phyloP scores from a whole-genome alignment of 2,797 vertebrate species.

The Borostomias antarcticus region DNA sequence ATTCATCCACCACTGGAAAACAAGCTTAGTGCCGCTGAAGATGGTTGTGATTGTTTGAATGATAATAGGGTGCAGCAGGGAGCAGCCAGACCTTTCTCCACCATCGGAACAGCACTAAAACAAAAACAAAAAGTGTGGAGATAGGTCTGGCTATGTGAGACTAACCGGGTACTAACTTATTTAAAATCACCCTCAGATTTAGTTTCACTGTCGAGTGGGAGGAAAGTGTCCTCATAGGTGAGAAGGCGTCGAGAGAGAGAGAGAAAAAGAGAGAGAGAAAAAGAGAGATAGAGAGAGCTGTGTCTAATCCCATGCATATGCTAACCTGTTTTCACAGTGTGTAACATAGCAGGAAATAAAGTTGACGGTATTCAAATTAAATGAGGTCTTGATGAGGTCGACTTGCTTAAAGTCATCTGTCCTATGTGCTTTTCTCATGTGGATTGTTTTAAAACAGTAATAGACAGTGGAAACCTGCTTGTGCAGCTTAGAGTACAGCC shows the following conservation, averaged over 20 bases:
- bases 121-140: too few relatives aligned
- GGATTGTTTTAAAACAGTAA: too few relatives aligned
- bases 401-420: not conserved
- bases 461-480: constrained; percentile 48
- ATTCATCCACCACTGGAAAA: too few relatives aligned
- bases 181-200: not conserved
- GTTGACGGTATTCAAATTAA: not conserved
- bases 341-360: not conserved
- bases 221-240: too few relatives aligned
- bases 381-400: not conserved
- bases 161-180: not conserved
- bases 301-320: not conserved
- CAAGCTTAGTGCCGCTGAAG: too few relatives aligned
- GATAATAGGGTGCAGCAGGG: too few relatives aligned
- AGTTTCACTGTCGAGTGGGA: not conserved
- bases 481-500: constrained; percentile 46
- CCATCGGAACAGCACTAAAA: too few relatives aligned
- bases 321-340: not conserved
- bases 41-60: too few relatives aligned
- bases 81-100: too few relatives aligned
- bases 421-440: not conserved
- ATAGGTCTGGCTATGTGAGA: not conserved
- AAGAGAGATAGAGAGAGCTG: too few relatives aligned
- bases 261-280: too few relatives aligned
- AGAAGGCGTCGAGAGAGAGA: not conserved